Base-by-base conservation (phyloP, 2,113 vertebrate genomes). In the Coryphaenoides rupestris region DNA sequence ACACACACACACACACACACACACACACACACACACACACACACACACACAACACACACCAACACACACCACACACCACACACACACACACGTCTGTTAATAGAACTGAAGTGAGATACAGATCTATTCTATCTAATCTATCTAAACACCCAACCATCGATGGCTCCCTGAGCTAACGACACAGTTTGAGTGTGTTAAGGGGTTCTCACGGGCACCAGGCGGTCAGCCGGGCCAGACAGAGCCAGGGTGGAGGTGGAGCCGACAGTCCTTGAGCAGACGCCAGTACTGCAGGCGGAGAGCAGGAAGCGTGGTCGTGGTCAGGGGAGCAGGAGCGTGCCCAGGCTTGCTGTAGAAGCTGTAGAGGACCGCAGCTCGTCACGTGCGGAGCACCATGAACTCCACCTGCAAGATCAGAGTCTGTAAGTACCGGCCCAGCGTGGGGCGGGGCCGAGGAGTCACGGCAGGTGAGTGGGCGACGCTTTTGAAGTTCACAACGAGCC, bases 251-350 rank as follows among this genome's bases (percentile, higher is more conserved):
- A 88, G 90, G 62, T 95, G 93, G 28, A 96, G 68, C 4, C 26
- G 62, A 28, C 96, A 97, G 70, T 99, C 96, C 85, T 95, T 95
- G 17, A 99, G 87, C 64, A 99, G 91, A 40, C 92, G 88, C 93
- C 95, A 98, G 59, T 96, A 92, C 28, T 95, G 93, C 65, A 98
- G 80, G 67, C 86, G 90, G 85, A 93, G 81, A 99, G 88, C 65
- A 85, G 60, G 67, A 89, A 93, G 81, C 78, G 65, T 92, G 90
- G 21, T 92, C 93, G 64, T 89, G 72, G 58, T 82, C 9, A 19
- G 19, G 3, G 13, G 33, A 7, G 33, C 19, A 33, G 3, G 19
- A 17, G 73, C 63, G 0, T 72, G 83, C 94, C 94, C 0, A 98
- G 90, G 47, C 80, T 12, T 70, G 73, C 95, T 95, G 84, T 99